Conservation (phyloP, 1,140 invertebrate species). For the Aphaenogaster floridana region DNA sequence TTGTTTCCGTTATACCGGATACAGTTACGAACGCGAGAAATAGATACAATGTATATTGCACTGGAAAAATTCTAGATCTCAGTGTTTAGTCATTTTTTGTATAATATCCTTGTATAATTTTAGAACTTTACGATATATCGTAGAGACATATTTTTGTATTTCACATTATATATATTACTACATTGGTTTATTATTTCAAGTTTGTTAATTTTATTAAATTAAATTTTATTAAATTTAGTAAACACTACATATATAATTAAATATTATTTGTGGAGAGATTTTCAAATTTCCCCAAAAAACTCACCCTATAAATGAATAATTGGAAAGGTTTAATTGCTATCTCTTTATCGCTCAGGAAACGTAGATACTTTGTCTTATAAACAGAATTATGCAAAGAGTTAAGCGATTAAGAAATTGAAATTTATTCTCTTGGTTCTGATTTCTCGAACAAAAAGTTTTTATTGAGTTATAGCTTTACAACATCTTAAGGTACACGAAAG, state of each 20-base stretch:
- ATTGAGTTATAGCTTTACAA: conserved; percentile 40
- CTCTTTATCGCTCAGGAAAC: background rate
- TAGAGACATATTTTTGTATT: background rate
- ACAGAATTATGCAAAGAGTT: conserved; percentile 27
- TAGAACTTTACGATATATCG: background rate
- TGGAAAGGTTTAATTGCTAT: conserved; percentile 1
- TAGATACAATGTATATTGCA: background rate
- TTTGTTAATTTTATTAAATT: no score
- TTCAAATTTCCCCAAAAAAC: background rate
- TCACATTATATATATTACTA: background rate
- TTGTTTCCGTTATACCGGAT: background rate
- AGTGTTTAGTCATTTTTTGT: background rate
- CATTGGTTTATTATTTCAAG: background rate
- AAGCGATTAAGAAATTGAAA: conserved; percentile 43
- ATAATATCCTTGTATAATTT: background rate
- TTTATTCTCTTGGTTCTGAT: conserved; percentile 34
- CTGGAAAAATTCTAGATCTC: background rate
- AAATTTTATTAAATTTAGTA: background rate
- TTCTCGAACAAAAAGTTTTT: conserved; percentile 40
- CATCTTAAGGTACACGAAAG: conserved; percentile 13
- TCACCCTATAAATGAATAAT: background rate
- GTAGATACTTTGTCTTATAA: background rate
- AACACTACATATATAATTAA: background rate
- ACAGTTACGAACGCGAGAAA: background rate
- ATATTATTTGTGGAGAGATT: background rate